A percentile compares a stretch with the other conserved stretches of the same genome.
Evolutionary conservation across 2,113 vertebrate genomes (phyloP).

Genomic region (Cryptomyrus ogoouensis): DNA sequence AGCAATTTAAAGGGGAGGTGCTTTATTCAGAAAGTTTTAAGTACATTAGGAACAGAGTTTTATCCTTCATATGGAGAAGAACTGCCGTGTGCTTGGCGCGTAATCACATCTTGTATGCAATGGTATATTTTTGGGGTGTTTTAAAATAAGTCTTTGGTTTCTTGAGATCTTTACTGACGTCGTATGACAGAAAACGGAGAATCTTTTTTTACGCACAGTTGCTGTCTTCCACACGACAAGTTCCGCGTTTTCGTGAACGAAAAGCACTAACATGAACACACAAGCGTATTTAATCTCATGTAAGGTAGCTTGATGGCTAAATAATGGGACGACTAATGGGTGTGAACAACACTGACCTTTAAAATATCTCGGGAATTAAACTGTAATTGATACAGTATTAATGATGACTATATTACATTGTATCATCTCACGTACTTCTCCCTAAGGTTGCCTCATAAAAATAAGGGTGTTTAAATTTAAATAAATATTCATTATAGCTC

Average conservation of each 20-base stretch:
- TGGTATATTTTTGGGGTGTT: not conserved
- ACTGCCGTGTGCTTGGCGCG: not conserved
- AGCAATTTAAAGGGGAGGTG: not conserved
- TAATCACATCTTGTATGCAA: not conserved
- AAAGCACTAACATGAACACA: not conserved
- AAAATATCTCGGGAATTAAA: not conserved
- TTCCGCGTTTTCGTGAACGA: not conserved
- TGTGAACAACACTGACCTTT: not conserved
- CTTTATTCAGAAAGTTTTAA: not conserved
- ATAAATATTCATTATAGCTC: not conserved
- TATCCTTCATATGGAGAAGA: not conserved
- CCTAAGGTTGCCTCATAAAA: not conserved
- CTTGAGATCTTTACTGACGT: not conserved
- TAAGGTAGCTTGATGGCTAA: not conserved
- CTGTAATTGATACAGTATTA: not conserved
- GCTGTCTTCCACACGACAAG: not conserved
- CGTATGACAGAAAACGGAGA: not conserved
- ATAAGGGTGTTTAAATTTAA: not conserved
- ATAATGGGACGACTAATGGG: not conserved
- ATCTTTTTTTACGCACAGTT: not conserved
- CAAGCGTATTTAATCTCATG: not conserved
- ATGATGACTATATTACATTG: not conserved
- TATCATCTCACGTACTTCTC: not conserved
- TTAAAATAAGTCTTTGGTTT: not conserved
- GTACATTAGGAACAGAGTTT: not conserved